Evolutionary conservation across 2,113 vertebrate genomes (phyloP), one percentile per base, ranked within the genome.

Genomic region (Carassius auratus): DNA sequence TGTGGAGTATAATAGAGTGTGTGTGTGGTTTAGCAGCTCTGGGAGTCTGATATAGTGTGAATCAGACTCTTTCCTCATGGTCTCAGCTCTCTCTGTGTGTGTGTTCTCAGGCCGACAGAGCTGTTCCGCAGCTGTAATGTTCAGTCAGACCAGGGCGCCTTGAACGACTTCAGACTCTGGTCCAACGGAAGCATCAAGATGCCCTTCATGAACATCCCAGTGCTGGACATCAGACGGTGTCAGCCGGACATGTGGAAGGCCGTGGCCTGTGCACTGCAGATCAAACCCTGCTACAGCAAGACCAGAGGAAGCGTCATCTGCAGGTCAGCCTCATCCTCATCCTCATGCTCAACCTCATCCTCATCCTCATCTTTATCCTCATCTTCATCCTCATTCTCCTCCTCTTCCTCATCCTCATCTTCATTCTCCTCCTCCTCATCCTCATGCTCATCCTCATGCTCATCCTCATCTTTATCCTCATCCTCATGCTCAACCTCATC

Each of bases 91-190:
- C 23, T 45, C 30, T 23, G 4, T 89, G 17, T 88, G 1, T 78
- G 80, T 89, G 26, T 78, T 55, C 81, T 91, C 86, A 99, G 98
- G 91, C 98, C 98, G 0, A 99, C 98, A 9, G 98, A 99, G 91
- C 95, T 99, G 90, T 99, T 99, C 86, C 96, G 98, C 84, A 98
- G 98, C 91, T 99, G 98, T 84, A 99, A 96, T 88, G 92, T 97
- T 76, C 98, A 99, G 85, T 99, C 98, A 10, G 98, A 99, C 92
- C 98, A 98, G 92, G 98, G 98, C 68, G 98, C 98, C 85, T 96
- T 97, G 96, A 99, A 96, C 69, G 98, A 99, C 91, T 97, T 99
- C 93, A 99, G 97, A 90, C 95, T 99, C 0, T 99, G 98, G 98
- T 98, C 98, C 90, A 99, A 98, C 45, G 98, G 98, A 17, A 98